Conservation (phyloP, 2,797 vertebrate species). For the Oceanodroma leucorhoa region DNA sequence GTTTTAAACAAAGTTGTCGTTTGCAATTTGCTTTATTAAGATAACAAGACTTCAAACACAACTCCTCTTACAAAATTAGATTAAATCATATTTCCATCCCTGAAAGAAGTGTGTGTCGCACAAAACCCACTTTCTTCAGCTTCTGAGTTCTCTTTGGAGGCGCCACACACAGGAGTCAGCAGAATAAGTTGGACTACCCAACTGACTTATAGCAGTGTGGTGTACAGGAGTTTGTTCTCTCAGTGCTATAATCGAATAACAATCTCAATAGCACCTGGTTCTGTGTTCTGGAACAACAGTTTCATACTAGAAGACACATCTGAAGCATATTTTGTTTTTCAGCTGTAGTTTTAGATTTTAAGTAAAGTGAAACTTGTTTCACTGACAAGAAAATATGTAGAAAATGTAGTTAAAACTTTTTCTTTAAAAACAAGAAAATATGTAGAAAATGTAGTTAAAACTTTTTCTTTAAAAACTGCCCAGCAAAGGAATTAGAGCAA, state of each 20-base stretch:
- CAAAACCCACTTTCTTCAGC: accelerated
- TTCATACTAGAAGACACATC: neutral
- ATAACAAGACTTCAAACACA: neutral
- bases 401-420: neutral
- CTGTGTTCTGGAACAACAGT: neutral
- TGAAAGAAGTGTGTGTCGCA: neutral
- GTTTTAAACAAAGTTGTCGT: neutral
- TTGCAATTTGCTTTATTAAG: neutral
- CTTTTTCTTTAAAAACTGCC: neutral
- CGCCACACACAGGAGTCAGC: neutral
- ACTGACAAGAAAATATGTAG: neutral
- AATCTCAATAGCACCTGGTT: neutral
- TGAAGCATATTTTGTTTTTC: neutral
- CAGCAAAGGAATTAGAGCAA: neutral
- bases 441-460: neutral
- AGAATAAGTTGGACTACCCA: neutral
- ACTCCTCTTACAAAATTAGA: neutral
- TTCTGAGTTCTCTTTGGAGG: neutral
- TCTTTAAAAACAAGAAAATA: neutral
- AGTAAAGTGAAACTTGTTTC: neutral
- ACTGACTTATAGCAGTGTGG: accelerated
- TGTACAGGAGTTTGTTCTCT: neutral
- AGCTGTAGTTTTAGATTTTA: neutral
- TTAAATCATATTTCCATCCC: neutral
- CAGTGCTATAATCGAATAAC: neutral